Conservation (phyloP, 35 echinoderm and acorn worm species). For the Eucidaris tribuloides region DNA sequence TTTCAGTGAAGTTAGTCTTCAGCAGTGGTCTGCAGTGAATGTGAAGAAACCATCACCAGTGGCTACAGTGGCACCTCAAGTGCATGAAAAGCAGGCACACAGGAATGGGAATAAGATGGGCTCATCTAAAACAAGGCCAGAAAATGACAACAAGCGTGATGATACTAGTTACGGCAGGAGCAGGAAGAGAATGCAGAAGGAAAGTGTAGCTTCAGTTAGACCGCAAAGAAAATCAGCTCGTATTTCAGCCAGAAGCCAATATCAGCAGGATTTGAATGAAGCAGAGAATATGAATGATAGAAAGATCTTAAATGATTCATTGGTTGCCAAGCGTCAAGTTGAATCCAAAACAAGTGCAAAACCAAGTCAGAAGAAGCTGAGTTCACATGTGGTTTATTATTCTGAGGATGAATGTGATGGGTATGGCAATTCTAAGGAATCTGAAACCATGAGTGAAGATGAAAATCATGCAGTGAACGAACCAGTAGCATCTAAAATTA, state of each 20-base stretch:
- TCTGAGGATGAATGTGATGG: neutral
- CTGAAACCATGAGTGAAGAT: neutral
- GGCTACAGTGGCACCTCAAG: conserved; percentile 51
- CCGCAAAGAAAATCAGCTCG: conserved; percentile 20
- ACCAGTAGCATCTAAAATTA: neutral
- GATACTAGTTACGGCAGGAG: no score
- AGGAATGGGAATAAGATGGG: neutral
- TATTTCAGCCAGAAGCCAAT: neutral
- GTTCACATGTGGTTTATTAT: neutral
- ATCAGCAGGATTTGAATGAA: neutral
- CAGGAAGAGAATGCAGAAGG: neutral
- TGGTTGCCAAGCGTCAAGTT: neutral
- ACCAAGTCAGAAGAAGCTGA: neutral
- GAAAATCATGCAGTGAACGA: neutral
- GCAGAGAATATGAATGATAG: no score
- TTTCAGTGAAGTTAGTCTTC: neutral
- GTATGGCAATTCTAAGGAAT: neutral
- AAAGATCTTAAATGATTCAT: no score
- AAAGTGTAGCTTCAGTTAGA: neutral
- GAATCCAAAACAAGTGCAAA: neutral
- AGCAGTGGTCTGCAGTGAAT: conserved; percentile 18
- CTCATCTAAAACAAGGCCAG: neutral
- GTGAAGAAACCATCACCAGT: conserved; percentile 47
- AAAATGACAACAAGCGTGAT: neutral
- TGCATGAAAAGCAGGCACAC: neutral